Evolutionary conservation across 53 echinoderm and acorn worm species (phyloP), one percentile per base, ranked within the genome.

Genomic region (Echinarachnius parma): DNA sequence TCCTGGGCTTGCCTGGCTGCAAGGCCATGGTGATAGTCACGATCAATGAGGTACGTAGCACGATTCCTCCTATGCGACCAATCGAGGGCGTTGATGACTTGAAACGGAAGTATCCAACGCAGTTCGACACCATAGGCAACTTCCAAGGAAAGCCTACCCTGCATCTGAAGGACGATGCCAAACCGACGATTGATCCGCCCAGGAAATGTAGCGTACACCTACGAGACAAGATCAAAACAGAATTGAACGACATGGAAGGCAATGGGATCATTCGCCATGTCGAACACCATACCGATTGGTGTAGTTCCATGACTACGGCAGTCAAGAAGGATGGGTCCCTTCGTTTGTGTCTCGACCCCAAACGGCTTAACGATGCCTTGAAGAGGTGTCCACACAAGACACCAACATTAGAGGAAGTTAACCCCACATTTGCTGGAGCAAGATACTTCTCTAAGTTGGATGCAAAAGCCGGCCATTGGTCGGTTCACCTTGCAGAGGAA

Each of bases 381-480:
- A 86, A 86, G 24, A 54, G 75, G 18, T 81, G 82, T 60, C 75
- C 63, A 26, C 82, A 86, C 65, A 77, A 81, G 15, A 62, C 59
- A 4, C 82, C 90, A 29, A 90, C 69, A 2, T 45, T 82, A 20
- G 85, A 89, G 31, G 82, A 89, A 22, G 36, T 82, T 0, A 86
- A 78, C 31, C 86, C 85, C 0, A 65, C 36, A 15, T 85, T 86
- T 27, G 37, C 85, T 0, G 47, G 81, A 2, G 81, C 89, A 0
- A 75, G 61, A 18, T 78, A 33, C 34, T 89, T 84, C 32, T 77
- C 76, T 1, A 89, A 85, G 48, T 47, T 89, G 1, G 85, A 89
- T 28, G 91, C 82, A 1, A 86, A 86, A 57, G 79, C 85, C 31
- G 86, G 82, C 4, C 82, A 90, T 58, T 86, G 86, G 90, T 86